A percentile compares a stretch with the other conserved stretches of the same genome.
Conservation (phyloP, 2,113 vertebrate species). For the Dromaius novaehollandiae region DNA sequence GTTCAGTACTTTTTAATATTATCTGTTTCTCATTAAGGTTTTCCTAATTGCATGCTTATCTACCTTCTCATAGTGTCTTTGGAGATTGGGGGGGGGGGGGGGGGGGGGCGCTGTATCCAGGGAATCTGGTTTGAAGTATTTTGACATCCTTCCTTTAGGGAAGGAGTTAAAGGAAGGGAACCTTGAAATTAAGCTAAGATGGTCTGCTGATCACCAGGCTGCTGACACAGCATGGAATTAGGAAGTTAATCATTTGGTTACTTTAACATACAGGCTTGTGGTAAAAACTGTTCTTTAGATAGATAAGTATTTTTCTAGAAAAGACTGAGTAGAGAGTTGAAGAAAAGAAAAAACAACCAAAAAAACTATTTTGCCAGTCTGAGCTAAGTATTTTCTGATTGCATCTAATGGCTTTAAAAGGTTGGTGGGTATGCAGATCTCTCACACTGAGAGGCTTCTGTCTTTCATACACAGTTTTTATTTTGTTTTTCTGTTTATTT, state of each 20-base stretch:
- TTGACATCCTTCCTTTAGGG: background rate
- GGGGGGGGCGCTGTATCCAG: background rate
- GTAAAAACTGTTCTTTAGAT: background rate
- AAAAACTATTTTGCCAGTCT: background rate
- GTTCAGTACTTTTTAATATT: background rate
- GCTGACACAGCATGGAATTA: background rate
- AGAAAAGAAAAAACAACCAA: background rate
- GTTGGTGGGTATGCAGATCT: background rate
- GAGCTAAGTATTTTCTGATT: background rate
- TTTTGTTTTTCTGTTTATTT: background rate
- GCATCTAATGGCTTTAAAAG: background rate
- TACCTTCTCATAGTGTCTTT: background rate
- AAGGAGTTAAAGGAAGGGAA: background rate
- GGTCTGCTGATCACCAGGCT: background rate
- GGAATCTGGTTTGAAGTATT: background rate
- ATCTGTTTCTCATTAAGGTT: background rate
- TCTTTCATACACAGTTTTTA: background rate
- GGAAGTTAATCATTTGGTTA: background rate
- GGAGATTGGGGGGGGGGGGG: too few relatives aligned
- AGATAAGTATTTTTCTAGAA: background rate
- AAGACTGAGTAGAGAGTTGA: background rate
- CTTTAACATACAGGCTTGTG: background rate
- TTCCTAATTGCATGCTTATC: background rate
- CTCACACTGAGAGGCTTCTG: background rate
- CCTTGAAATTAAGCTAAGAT: background rate